Conservation (phyloP, 2,797 vertebrate species). For the Neostethus bicornis region DNA sequence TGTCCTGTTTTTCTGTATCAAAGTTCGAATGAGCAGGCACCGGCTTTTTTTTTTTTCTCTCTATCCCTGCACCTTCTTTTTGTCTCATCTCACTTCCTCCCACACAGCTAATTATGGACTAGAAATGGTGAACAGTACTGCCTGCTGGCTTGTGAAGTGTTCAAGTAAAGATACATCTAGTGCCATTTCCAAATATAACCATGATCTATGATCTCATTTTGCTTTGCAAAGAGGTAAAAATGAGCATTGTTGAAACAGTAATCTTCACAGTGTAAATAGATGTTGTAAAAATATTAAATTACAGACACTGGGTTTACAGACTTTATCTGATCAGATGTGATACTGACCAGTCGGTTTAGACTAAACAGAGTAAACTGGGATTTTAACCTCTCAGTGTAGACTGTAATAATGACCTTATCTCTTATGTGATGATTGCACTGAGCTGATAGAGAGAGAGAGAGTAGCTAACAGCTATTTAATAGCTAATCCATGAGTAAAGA, state of each 20-base stretch:
- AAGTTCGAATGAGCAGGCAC: conserved; percentile 21
- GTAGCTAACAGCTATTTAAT: conserved; percentile 82
- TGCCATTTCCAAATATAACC: conserved; percentile 55
- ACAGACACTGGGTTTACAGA: conserved; percentile 37
- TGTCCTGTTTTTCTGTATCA: conserved; percentile 34
- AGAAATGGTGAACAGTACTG: conserved; percentile 38
- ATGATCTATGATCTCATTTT: conserved; percentile 40
- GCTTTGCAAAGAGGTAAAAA: conserved; percentile 37
- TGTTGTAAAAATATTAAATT: conserved; percentile 33
- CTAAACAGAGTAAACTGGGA: conserved; percentile 68
- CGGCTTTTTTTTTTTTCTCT: conserved; percentile 29
- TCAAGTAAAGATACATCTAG: conserved; percentile 33
- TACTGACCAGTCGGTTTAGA: conserved; percentile 66
- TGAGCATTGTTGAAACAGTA: conserved; percentile 19
- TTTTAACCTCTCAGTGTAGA: conserved; percentile 68
- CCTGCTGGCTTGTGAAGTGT: conserved; percentile 42
- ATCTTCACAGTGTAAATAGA: conserved; percentile 32
- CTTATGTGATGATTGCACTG: conserved; percentile 71
- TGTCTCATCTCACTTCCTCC: conserved; percentile 55
- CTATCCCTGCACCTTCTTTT: conserved; percentile 34
- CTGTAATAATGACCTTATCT: conserved; percentile 77
- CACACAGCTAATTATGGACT: conserved; percentile 55
- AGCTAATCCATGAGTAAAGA: conserved; percentile 81
- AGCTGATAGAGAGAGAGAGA: conserved; percentile 67
- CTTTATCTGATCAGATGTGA: conserved; percentile 36